phyloP scores from a whole-genome alignment of 2,888 invertebrate species.

The Thumatha senex region DNA sequence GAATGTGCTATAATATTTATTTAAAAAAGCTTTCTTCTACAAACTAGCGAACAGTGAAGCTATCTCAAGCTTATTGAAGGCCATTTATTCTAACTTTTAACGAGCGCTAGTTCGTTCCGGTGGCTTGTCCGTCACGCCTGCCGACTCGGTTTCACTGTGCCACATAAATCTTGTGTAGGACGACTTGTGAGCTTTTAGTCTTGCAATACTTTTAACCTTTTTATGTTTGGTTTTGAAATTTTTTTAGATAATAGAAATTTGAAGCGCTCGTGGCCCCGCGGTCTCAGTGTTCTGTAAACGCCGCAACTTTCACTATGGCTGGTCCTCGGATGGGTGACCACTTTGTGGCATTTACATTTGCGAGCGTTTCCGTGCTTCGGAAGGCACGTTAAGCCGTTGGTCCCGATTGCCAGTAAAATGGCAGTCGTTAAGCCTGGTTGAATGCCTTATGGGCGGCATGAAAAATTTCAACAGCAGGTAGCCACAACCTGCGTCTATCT shows the following conservation, averaged over 20 bases:
- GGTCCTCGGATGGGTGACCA: too few species aligned
- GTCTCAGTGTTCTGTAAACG: too few species aligned
- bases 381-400: too few species aligned
- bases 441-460: too few species aligned
- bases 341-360: too few species aligned
- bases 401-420: too few species aligned
- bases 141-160: slow-evolving; percentile 35
- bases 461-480: too few species aligned
- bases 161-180: slow-evolving; percentile 43
- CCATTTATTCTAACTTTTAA: slow-evolving; percentile 39
- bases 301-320: too few species aligned
- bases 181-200: slow-evolving; percentile 35
- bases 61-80: slow-evolving; percentile 10
- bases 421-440: too few species aligned
- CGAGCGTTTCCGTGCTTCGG: too few species aligned
- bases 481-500: too few species aligned
- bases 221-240: slow-evolving; percentile 4
- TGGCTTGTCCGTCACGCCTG: slow-evolving; percentile 41
- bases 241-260: not conserved
- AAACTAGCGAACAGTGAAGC: slow-evolving; percentile 5
- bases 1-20: too few species aligned
- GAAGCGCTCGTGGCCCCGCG: not conserved
- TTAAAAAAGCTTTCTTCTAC: not conserved
- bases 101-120: slow-evolving; percentile 42
- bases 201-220: slow-evolving; percentile 14